Evolutionary conservation across 1,140 invertebrate genomes (phyloP), one percentile per base, ranked within the genome.

Genomic region (Lasioglossum albipes): DNA sequence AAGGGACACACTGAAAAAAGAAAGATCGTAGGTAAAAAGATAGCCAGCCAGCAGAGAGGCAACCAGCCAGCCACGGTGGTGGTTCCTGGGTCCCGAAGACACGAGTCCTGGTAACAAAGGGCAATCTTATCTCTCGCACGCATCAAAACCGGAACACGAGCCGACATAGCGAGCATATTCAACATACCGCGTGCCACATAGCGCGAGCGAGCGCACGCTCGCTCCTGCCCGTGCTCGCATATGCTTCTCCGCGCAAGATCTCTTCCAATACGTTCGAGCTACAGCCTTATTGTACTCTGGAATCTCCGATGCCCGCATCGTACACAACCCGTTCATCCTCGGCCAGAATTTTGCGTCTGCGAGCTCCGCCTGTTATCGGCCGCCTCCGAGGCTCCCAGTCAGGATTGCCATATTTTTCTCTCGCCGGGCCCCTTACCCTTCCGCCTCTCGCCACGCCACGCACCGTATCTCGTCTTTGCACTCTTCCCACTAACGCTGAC

Each of bases 131-230:
- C 88, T 89, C 78, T 80, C 83, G 82, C 87, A 92, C 90, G 89
- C 89, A 93, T 92, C 92, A 91, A 93, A 93, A 92, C 87, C 91
- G 89, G 84, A 88, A 87, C 86, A 86, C 81, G 84, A 86, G 85
- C 86, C 85, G 83, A 88, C 87, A 92, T 92, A 91, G 91, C 91
- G 86, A 83, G 89, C 91, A 92, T 92, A 92, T 90, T 88, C 91
- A 84, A 91, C 91, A 92, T 91, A 91, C 91, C 91, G 85, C 81
- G 87, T 79, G 62, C 72, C 75, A 67, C 67, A 72, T 82, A 74
- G 68, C 83, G 85, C 84, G 82, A 80, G 45, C 45, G 10, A 10
- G 9, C 10, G 45, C 45, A 13, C 10, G 45, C 45, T 10, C 10
- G 45, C 45, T 36, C 36, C 36, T 36, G 42, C 7, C 0, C 42